A percentile compares a stretch with the other conserved stretches of the same genome.
Conservation (phyloP, 2,888 invertebrate genomes). For the Hydropsyche betteni region DNA sequence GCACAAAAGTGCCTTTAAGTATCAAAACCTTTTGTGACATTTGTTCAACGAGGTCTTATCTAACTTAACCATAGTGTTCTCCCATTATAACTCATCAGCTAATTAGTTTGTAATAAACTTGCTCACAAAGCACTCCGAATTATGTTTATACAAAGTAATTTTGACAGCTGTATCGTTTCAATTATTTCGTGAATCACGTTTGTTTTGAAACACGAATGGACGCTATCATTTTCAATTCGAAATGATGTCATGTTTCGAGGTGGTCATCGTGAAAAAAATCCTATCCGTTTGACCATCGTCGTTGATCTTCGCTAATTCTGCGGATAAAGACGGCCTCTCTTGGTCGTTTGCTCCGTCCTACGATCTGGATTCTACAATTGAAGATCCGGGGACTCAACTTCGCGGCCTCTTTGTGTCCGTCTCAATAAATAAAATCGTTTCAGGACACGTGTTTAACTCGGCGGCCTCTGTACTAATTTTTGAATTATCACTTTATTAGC, state of each 20-base stretch:
- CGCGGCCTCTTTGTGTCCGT: slow-evolving; percentile 18
- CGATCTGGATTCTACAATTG: neutral
- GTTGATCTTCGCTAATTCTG: neutral
- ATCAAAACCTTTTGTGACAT: slow-evolving; percentile 28
- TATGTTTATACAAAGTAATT: neutral
- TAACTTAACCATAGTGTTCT: neutral
- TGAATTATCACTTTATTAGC: slow-evolving; percentile 18
- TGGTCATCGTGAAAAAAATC: neutral
- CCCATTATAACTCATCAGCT: slow-evolving; percentile 2
- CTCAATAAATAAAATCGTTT: slow-evolving; percentile 16
- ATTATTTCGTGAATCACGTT: no score
- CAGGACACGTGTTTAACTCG: slow-evolving; percentile 16
- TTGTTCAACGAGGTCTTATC: slow-evolving; percentile 8
- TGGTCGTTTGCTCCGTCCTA: neutral
- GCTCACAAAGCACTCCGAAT: neutral
- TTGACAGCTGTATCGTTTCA: no score
- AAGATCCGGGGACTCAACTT: slow-evolving; percentile 4
- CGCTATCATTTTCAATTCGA: neutral
- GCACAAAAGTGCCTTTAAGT: neutral
- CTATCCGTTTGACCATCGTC: neutral
- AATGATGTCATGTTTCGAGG: slow-evolving; percentile 5
- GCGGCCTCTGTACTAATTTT: slow-evolving; percentile 6
- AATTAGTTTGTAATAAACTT: neutral
- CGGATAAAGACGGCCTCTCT: slow-evolving; percentile 11
- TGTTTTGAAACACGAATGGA: no score